Percentiles rank a stretch among this genome's conserved stretches.
phyloP scores from a whole-genome alignment of 37 sponge, comb jelly and placozoan species.

The Cladorhizidae sp. region DNA sequence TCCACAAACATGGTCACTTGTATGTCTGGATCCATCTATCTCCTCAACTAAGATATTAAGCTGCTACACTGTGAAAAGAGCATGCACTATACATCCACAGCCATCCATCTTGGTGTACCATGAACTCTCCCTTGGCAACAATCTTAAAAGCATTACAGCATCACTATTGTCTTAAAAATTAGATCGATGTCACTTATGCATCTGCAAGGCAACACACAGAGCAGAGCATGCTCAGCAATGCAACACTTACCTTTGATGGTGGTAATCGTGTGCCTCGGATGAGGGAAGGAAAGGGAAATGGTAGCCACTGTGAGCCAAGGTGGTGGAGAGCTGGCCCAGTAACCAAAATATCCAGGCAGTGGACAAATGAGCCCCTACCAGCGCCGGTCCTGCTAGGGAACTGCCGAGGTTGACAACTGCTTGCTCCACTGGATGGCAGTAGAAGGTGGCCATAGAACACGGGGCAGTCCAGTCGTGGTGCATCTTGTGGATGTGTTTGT shows the following conservation, averaged over 20 bases:
- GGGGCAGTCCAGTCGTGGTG: conserved; percentile 97
- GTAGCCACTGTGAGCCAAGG: conserved; percentile 86
- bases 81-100: too few species aligned
- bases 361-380: conserved; percentile 79
- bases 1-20: too few species aligned
- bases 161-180: too few species aligned
- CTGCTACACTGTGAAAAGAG: too few species aligned
- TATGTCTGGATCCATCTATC: too few species aligned
- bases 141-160: too few species aligned
- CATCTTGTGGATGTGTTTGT: conserved; percentile 91
- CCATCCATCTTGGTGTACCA: too few species aligned
- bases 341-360: conserved; percentile 77
- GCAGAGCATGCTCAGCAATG: too few species aligned
- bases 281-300: conserved; percentile 92
- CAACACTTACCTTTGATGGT: conserved; percentile 77
- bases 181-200: too few species aligned
- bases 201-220: too few species aligned
- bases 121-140: too few species aligned
- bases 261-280: conserved; percentile 93
- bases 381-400: conserved; percentile 56
- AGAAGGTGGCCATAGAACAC: conserved; percentile 61
- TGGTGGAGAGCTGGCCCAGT: conserved; percentile 62
- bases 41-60: too few species aligned
- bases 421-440: conserved; percentile 90
- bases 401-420: conserved; percentile 65